Evolutionary conservation across 2,113 vertebrate species (phyloP).

Genomic region (Myrmecobius fasciatus): DNA sequence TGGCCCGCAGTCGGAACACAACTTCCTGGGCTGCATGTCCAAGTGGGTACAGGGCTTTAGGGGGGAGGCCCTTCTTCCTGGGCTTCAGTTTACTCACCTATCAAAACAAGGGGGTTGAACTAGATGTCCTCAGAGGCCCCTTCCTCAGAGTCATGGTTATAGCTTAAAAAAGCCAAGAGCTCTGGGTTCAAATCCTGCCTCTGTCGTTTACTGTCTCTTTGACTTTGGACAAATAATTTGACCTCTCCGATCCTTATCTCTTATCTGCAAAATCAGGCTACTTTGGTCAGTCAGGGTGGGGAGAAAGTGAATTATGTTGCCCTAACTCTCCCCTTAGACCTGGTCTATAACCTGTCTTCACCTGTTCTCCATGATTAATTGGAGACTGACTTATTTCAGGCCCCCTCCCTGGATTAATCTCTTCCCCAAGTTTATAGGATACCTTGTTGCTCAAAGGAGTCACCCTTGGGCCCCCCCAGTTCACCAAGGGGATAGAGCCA

Average conservation of each 20-base stretch:
- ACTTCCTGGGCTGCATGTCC: slow-evolving; percentile 98
- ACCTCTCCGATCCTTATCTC: neutral
- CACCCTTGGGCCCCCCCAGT: neutral
- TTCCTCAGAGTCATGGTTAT: neutral
- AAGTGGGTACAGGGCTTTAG: slow-evolving; percentile 84
- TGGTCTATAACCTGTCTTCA: neutral
- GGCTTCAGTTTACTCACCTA: neutral
- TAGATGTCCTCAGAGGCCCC: neutral
- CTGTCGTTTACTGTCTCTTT: neutral
- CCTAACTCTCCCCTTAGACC: neutral
- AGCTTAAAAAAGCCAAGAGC: neutral
- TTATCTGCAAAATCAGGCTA: neutral
- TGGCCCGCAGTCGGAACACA: slow-evolving; percentile 88
- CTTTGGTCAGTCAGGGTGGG: neutral
- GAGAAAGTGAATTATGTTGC: neutral
- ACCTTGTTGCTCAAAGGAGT: neutral
- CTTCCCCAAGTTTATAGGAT: neutral
- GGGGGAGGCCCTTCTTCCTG: neutral
- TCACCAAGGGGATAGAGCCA: neutral
- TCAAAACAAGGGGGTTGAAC: neutral
- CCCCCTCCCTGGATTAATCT: neutral
- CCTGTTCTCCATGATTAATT: neutral
- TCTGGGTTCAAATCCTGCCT: neutral
- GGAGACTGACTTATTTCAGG: no score
- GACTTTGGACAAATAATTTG: neutral